phyloP scores from a whole-genome alignment of 2,888 invertebrate genomes.

The Nemurella pictetii region DNA sequence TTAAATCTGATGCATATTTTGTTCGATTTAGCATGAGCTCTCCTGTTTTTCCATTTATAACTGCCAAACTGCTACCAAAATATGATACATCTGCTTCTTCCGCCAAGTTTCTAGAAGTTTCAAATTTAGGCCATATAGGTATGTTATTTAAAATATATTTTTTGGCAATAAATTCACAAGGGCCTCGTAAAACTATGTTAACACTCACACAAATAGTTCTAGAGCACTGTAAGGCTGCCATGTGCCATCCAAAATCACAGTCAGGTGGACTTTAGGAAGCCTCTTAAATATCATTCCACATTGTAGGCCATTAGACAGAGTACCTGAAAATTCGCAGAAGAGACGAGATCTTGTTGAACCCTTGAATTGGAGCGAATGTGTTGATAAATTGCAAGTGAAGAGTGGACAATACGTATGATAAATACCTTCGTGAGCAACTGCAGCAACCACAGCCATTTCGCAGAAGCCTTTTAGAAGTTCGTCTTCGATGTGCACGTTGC shows the following conservation, averaged over 20 bases:
- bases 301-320: conserved; percentile 20
- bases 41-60: conserved; percentile 66
- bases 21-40: conserved; percentile 63
- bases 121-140: neutral
- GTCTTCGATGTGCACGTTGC: conserved; percentile 28
- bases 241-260: conserved; percentile 33
- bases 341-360: neutral
- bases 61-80: conserved; percentile 62
- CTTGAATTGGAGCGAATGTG: neutral
- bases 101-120: neutral
- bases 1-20: conserved; percentile 56
- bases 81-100: conserved; percentile 62
- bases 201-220: conserved; percentile 32
- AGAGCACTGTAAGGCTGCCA: conserved; percentile 24
- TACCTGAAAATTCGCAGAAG: neutral
- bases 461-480: conserved; percentile 26
- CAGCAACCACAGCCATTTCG: conserved; percentile 8
- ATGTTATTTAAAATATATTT: too few species aligned
- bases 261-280: conserved; percentile 29
- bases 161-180: too few species aligned
- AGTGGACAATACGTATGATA: neutral
- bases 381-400: neutral
- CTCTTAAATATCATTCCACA: conserved; percentile 23
- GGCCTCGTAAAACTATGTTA: too few species aligned
- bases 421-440: conserved; percentile 25